phyloP scores from a whole-genome alignment of 2,113 vertebrate species.

The Otus sunia region DNA sequence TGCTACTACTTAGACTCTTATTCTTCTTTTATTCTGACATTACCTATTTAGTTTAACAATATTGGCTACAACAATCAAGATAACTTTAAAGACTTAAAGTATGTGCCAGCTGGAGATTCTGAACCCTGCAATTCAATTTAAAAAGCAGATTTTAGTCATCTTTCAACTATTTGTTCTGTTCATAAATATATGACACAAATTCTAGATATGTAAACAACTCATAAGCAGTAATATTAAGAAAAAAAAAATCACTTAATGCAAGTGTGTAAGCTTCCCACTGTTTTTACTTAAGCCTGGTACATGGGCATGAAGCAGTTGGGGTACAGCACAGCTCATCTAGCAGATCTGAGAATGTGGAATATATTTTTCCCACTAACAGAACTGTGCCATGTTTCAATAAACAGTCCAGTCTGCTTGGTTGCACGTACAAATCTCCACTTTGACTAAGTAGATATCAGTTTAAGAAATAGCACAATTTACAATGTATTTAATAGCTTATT shows the following conservation, averaged over 20 bases:
- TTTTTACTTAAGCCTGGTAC: not conserved
- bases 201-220: not conserved
- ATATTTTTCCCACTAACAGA: not conserved
- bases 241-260: not conserved
- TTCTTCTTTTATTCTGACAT: constrained; percentile 23
- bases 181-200: not conserved
- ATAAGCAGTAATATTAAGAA: not conserved
- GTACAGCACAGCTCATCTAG: not conserved
- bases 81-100: not conserved
- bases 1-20: not conserved
- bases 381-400: not conserved
- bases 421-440: not conserved
- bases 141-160: not conserved
- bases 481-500: not conserved
- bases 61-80: not conserved
- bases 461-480: not conserved
- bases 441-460: not conserved
- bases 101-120: not conserved
- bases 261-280: not conserved
- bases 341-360: not conserved
- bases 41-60: not conserved
- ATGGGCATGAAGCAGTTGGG: not conserved
- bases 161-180: not conserved
- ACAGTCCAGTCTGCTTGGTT: not conserved
- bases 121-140: not conserved